Evolutionary conservation across 2,888 invertebrate species (phyloP).

Genomic region (Cataglyphis livida): DNA sequence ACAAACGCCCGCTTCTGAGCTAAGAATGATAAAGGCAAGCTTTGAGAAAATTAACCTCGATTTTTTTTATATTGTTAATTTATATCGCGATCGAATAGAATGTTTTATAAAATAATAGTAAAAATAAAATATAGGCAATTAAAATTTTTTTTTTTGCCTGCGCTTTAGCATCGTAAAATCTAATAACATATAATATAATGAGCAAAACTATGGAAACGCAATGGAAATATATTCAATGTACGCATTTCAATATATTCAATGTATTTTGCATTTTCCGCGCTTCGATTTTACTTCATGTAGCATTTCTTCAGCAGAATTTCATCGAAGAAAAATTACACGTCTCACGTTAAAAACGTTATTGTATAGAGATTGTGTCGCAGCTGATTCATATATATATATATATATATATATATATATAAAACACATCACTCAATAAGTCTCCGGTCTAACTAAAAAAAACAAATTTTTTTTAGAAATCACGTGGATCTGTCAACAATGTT

Average conservation of each 20-base stretch:
- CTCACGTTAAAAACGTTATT: conserved; percentile 40
- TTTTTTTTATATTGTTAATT: conserved; percentile 30
- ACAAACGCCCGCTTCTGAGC: conserved; percentile 11
- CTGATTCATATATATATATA: not conserved
- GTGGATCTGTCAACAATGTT: no score
- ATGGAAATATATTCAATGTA: conserved; percentile 8
- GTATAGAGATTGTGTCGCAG: conserved; percentile 60
- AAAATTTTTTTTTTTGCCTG: not conserved
- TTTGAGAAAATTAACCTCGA: conserved; percentile 31
- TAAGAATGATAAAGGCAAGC: conserved; percentile 21
- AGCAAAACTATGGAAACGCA: not conserved
- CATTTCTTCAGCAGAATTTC: not conserved
- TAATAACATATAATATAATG: not conserved
- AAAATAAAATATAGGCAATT: not conserved
- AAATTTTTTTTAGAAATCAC: no score
- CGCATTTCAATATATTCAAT: not conserved
- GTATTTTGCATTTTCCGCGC: not conserved
- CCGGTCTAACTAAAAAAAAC: no score
- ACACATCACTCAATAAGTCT: no score
- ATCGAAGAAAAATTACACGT: conserved; percentile 58
- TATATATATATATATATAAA: no score
- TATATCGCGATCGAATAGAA: not conserved
- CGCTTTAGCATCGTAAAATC: not conserved
- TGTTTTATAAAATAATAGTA: not conserved
- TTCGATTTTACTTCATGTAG: not conserved